Evolutionary conservation across 2,888 invertebrate species (phyloP).

Genomic region (Caenorhabditis auriculariae): DNA sequence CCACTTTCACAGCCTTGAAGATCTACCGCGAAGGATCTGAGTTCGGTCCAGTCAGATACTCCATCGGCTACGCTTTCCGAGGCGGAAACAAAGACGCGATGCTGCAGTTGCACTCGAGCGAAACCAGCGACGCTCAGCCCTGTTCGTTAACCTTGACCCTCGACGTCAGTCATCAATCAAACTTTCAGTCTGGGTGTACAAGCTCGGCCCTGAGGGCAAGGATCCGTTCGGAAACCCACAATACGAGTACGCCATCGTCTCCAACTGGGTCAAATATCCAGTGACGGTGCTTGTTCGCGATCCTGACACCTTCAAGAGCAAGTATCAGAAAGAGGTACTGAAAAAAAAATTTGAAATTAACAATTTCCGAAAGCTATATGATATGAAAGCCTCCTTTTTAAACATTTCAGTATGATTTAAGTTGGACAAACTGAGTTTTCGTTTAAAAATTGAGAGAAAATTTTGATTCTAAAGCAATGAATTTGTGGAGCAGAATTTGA

Average conservation of each 20-base stretch:
- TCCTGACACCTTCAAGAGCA: constrained; percentile 62
- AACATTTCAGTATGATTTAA: too few species aligned
- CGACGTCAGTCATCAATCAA: not conserved
- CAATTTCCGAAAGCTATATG: not conserved
- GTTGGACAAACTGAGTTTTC: too few species aligned
- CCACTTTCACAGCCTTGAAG: constrained; percentile 64
- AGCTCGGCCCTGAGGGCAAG: constrained; percentile 63
- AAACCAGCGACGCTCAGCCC: constrained; percentile 62
- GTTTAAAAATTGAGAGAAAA: too few species aligned
- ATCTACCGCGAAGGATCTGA: constrained; percentile 64
- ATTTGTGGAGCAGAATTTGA: too few species aligned
- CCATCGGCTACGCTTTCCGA: constrained; percentile 64
- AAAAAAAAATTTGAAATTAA: not conserved
- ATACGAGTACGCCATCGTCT: constrained; percentile 64
- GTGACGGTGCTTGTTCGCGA: constrained; percentile 64
- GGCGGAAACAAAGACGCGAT: constrained; percentile 63
- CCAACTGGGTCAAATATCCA: constrained; percentile 64
- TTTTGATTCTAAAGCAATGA: too few species aligned
- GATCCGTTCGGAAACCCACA: constrained; percentile 64
- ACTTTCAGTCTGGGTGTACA: constrained; percentile 64
- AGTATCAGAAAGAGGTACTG: constrained; percentile 56
- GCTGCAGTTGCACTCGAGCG: constrained; percentile 63
- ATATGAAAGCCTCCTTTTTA: too few species aligned
- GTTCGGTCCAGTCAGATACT: constrained; percentile 62
- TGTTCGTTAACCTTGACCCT: constrained; percentile 36